Conservation (phyloP, 2,888 invertebrate species). For the Portevinia maculata region DNA sequence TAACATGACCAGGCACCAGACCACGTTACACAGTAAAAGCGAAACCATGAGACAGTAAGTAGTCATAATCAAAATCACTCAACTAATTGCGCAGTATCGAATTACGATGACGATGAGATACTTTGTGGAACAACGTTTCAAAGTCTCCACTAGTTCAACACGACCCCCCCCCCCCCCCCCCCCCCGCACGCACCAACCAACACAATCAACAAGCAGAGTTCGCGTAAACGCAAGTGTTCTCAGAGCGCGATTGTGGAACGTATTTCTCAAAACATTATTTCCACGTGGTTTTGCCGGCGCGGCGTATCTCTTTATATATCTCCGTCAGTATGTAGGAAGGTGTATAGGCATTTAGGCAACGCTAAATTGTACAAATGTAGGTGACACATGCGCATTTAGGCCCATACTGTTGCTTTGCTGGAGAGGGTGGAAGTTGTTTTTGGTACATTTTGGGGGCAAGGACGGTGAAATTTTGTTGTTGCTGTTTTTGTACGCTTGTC, state of each 20-base stretch:
- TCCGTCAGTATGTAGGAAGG: slow-evolving; percentile 34
- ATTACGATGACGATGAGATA: slow-evolving; percentile 29
- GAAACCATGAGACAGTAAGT: too few relatives aligned
- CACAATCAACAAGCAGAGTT: too few relatives aligned
- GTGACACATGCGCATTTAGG: slow-evolving; percentile 63
- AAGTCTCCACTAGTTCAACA: slow-evolving; percentile 60
- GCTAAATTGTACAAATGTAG: slow-evolving; percentile 65
- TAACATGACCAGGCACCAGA: too few relatives aligned
- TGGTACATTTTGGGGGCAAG: slow-evolving; percentile 62
- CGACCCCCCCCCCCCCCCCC: too few relatives aligned
- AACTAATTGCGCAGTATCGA: slow-evolving; percentile 69
- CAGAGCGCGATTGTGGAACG: slow-evolving; percentile 48
- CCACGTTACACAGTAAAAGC: slow-evolving; percentile 9
- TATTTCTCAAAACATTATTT: slow-evolving; percentile 50
- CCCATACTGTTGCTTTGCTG: slow-evolving; percentile 63
- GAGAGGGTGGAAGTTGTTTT: slow-evolving; percentile 62
- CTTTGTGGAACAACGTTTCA: slow-evolving; percentile 20
- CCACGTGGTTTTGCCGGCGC: slow-evolving; percentile 59
- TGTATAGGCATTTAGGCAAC: neutral
- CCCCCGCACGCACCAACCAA: too few relatives aligned
- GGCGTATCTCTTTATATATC: slow-evolving; percentile 49
- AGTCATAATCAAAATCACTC: slow-evolving; percentile 44
- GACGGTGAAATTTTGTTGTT: slow-evolving; percentile 48
- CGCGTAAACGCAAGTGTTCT: slow-evolving; percentile 1
- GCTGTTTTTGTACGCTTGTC: neutral